Percentiles rank a stretch among this genome's conserved stretches.
phyloP scores from a whole-genome alignment of 2,113 vertebrate species.

The Microcebus jonahi region DNA sequence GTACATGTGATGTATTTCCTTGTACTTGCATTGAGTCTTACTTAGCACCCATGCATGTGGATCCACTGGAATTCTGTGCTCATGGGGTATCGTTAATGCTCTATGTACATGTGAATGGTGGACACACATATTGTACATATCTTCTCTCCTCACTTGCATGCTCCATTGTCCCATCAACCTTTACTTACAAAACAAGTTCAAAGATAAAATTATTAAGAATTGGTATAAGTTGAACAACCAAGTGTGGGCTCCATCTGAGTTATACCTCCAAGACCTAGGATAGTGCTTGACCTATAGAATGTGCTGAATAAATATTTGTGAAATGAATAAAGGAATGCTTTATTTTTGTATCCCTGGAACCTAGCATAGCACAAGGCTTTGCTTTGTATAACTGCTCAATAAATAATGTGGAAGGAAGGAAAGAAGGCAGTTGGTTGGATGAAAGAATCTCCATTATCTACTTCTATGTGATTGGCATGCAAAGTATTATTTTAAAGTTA shows the following conservation, averaged over 20 bases:
- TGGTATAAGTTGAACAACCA: background rate
- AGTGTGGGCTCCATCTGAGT: background rate
- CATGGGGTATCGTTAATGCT: background rate
- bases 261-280: too few relatives aligned
- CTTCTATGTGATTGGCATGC: background rate
- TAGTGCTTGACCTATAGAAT: too few relatives aligned
- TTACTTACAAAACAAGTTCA: background rate
- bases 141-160: background rate
- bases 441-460: background rate
- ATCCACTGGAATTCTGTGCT: background rate
- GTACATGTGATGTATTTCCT: accelerated
- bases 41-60: too few relatives aligned
- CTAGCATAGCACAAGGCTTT: background rate
- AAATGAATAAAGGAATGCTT: too few relatives aligned
- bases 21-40: background rate
- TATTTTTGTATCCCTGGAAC: background rate
- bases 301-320: too few relatives aligned
- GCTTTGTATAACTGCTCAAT: background rate
- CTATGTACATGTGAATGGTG: background rate
- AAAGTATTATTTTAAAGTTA: background rate
- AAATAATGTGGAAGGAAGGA: background rate
- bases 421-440: background rate
- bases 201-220: background rate
- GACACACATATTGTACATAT: too few relatives aligned
- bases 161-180: background rate